Evolutionary conservation across 2,888 invertebrate species (phyloP).

Genomic region (Elegia similella): DNA sequence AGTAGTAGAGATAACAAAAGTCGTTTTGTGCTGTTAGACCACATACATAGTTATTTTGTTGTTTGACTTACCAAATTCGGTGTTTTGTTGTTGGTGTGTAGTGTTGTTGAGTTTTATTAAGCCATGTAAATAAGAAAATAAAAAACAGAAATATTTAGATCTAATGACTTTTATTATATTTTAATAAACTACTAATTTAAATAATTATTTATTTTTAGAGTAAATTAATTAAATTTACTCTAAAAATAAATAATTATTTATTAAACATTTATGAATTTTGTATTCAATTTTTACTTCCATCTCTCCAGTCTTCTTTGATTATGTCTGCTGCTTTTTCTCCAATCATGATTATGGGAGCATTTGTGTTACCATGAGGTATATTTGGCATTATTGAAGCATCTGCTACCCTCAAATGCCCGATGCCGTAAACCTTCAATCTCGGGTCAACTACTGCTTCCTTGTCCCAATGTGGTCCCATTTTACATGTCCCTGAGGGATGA

Average conservation of each 20-base stretch:
- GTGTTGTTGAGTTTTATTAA: background rate
- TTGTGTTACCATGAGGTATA: constrained; percentile 90
- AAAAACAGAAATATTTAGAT: background rate
- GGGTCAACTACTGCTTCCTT: constrained; percentile 59
- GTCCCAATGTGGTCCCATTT: constrained; percentile 63
- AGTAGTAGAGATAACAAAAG: too few relatives aligned
- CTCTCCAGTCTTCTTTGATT: constrained; percentile 60
- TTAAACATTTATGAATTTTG: background rate
- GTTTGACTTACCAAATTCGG: too few relatives aligned
- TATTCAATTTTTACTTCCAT: constrained; percentile 43
- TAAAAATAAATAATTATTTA: background rate
- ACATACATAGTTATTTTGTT: too few relatives aligned
- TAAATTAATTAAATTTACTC: too few relatives aligned
- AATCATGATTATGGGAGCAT: constrained; percentile 92
- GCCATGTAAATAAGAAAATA: background rate
- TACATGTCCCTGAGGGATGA: constrained; percentile 65
- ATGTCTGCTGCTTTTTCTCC: constrained; percentile 82
- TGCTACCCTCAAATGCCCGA: constrained; percentile 83
- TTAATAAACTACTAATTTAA: background rate
- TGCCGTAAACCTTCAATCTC: constrained; percentile 55
- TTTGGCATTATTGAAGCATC: constrained; percentile 92
- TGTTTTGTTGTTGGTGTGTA: background rate
- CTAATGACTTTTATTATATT: background rate
- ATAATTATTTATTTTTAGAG: too few relatives aligned
- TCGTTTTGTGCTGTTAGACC: too few relatives aligned